These are phyloP conservation scores for Cataglyphis rosenhaueri DNA, from an alignment of 2,888 invertebrate species.

Conservation along the genomic window DNA sequence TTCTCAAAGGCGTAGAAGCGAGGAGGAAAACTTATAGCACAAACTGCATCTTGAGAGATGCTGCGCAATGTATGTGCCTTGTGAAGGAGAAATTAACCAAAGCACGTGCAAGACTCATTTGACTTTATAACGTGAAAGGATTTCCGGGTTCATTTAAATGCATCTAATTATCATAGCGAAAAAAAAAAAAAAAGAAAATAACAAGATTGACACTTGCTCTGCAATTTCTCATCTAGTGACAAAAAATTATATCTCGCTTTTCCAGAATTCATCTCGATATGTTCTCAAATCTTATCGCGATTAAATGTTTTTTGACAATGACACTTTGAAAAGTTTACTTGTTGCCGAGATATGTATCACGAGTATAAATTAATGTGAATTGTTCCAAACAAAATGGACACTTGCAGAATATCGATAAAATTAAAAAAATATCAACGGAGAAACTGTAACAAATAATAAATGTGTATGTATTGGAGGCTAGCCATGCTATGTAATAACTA, in stretches of 20 bases:
- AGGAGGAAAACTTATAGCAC: slow-evolving; percentile 29
- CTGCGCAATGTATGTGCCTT: not conserved
- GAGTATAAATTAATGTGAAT: not conserved
- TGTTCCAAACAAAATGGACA: not conserved
- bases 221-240: slow-evolving; percentile 16
- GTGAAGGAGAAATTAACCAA: slow-evolving; percentile 38
- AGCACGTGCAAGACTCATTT: slow-evolving; percentile 37
- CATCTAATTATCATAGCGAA: slow-evolving; percentile 30
- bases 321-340: not conserved
- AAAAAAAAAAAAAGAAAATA: not conserved
- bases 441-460: not conserved
- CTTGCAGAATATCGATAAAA: not conserved
- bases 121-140: slow-evolving; percentile 35
- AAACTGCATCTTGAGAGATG: not conserved
- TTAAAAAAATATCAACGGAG: not conserved
- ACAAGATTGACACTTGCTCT: not conserved
- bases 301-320: not conserved
- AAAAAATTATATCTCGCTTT: not conserved
- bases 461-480: not conserved
- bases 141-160: slow-evolving; percentile 45
- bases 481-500: slow-evolving; percentile 21
- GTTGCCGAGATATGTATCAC: not conserved
- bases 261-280: not conserved
- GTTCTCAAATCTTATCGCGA: slow-evolving; percentile 15
- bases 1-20: slow-evolving; percentile 4